Evolutionary conservation across 1,140 invertebrate species (phyloP).

Genomic region (Saccostrea echinata): DNA sequence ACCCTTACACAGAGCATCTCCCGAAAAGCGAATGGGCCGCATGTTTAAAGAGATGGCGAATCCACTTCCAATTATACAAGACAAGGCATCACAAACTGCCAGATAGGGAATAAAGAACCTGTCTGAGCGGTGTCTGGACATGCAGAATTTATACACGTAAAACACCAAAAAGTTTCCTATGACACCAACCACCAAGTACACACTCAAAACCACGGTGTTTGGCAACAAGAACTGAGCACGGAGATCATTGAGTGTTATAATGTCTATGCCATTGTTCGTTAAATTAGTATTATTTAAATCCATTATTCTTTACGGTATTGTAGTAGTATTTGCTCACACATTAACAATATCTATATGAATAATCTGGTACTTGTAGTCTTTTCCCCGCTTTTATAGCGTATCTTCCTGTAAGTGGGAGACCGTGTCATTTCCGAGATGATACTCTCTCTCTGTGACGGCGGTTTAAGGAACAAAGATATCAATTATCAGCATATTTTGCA

Average conservation of each 20-base stretch:
- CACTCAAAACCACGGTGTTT: not conserved
- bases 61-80: constrained; percentile 20
- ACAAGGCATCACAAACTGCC: constrained; percentile 39
- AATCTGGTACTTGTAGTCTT: not conserved
- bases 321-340: not conserved
- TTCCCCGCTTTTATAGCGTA: not conserved
- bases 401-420: not conserved
- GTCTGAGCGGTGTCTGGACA: not conserved
- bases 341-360: not conserved
- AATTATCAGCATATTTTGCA: not conserved
- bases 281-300: not conserved
- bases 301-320: not conserved
- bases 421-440: constrained; percentile 1
- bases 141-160: constrained; percentile 17
- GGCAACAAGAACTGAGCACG: not conserved
- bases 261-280: not conserved
- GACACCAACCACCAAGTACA: constrained; percentile 25
- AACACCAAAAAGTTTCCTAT: constrained; percentile 11
- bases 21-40: not conserved
- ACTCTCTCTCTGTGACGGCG: not conserved
- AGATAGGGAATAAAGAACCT: constrained; percentile 56
- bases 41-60: constrained; percentile 47
- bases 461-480: not conserved
- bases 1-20: constrained; percentile 46
- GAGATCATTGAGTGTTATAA: not conserved